phyloP scores from a whole-genome alignment of 2,888 invertebrate species.

The Pristionchus entomophagus region DNA sequence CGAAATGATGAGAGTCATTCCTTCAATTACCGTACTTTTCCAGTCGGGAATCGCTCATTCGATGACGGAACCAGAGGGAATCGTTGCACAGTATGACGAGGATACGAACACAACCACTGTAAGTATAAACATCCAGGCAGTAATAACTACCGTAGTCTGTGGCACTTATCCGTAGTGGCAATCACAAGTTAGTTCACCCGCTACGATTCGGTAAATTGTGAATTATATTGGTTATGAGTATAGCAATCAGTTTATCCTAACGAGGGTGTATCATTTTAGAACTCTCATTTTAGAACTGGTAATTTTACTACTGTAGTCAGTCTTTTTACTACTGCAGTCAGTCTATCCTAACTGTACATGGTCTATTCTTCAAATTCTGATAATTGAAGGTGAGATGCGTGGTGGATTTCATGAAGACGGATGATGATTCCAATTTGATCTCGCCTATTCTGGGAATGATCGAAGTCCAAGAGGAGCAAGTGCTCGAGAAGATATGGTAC shows the following conservation, averaged over 20 bases:
- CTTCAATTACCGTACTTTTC: background rate
- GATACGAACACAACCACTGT: no score
- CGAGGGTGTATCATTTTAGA: no score
- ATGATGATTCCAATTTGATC: background rate
- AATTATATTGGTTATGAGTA: background rate
- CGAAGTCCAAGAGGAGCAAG: background rate
- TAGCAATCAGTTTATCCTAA: background rate
- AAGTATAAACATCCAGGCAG: no score
- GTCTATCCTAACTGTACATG: background rate
- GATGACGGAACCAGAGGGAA: no score
- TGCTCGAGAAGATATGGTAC: slow-evolving; percentile 4
- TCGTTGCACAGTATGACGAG: no score
- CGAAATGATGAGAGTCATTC: background rate
- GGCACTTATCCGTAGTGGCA: background rate
- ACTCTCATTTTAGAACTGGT: no score
- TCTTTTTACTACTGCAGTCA: background rate
- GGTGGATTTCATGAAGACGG: background rate
- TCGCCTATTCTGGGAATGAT: background rate
- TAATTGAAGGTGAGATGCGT: background rate
- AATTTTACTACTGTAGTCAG: background rate
- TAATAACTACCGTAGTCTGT: no score
- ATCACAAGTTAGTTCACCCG: background rate
- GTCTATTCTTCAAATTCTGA: background rate
- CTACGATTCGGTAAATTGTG: background rate
- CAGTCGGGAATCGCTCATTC: background rate